Percentiles rank a stretch among this genome's conserved stretches.
phyloP scores from a whole-genome alignment of 2,113 vertebrate species.

The Oreochromis niloticus region DNA sequence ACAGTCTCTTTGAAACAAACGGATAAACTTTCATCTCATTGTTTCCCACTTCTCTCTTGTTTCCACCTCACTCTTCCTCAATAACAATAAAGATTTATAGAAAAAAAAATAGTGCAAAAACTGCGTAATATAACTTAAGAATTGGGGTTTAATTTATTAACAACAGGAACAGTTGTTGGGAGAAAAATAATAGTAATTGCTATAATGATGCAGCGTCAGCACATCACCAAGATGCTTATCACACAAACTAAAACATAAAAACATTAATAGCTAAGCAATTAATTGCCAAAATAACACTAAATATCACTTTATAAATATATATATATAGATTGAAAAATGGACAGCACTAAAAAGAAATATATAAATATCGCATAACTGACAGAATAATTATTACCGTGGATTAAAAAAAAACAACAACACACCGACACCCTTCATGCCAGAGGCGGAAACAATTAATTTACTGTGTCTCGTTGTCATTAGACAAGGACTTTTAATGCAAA shows the following conservation, averaged over 20 bases:
- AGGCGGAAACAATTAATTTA: not conserved
- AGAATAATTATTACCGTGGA: not conserved
- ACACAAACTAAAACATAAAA: not conserved
- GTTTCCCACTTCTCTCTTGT: not conserved
- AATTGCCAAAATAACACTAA: not conserved
- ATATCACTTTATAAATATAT: not conserved
- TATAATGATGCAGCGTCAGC: not conserved
- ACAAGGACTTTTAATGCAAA: conserved; percentile 9
- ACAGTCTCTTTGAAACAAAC: conserved; percentile 32
- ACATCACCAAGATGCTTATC: not conserved
- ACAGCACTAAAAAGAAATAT: not conserved
- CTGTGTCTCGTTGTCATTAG: not conserved
- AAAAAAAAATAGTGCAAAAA: not conserved
- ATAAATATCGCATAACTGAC: not conserved
- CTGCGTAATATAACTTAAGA: not conserved
- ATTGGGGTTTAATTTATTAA: not conserved
- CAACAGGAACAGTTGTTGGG: not conserved
- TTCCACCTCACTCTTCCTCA: not conserved
- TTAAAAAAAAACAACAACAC: not conserved
- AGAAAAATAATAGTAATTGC: not conserved
- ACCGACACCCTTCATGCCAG: not conserved
- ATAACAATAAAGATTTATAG: not conserved
- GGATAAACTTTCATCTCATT: conserved; percentile 38
- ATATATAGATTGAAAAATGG: not conserved
- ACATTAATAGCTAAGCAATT: not conserved